phyloP scores from a whole-genome alignment of 2,113 vertebrate genomes.

The Noctilio leporinus region DNA sequence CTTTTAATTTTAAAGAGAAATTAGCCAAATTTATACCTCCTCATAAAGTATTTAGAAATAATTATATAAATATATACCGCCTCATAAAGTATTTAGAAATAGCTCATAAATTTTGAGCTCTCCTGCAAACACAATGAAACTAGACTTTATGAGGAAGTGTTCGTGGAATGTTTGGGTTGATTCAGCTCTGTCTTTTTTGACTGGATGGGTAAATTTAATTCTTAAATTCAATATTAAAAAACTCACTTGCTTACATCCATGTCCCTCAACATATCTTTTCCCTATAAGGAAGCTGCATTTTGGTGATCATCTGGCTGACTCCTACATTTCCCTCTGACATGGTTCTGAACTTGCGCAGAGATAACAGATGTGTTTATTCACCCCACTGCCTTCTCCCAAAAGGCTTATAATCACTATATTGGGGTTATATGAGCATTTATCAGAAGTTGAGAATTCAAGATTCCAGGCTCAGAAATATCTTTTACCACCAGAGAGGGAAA shows the following conservation, averaged over 20 bases:
- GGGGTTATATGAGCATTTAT: neutral
- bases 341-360: neutral
- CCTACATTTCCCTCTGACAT: neutral
- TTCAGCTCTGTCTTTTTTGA: neutral
- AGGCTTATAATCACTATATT: neutral
- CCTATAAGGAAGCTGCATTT: neutral
- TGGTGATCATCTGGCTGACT: neutral
- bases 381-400: too few species aligned
- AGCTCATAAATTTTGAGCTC: too few species aligned
- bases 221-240: neutral
- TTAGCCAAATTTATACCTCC: neutral
- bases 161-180: neutral
- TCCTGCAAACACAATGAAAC: neutral
- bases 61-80: too few species aligned
- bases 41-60: neutral
- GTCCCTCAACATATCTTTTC: neutral
- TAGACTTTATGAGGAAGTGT: neutral
- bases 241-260: neutral
- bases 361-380: neutral
- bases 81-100: neutral
- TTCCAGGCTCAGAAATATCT: neutral
- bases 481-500: neutral
- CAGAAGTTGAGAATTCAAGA: neutral
- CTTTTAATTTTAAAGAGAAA: constrained; percentile 5
- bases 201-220: neutral